These are phyloP conservation scores for Sitta carolinensis DNA, from an alignment of 2,797 vertebrate species.

Conservation along the genomic window DNA sequence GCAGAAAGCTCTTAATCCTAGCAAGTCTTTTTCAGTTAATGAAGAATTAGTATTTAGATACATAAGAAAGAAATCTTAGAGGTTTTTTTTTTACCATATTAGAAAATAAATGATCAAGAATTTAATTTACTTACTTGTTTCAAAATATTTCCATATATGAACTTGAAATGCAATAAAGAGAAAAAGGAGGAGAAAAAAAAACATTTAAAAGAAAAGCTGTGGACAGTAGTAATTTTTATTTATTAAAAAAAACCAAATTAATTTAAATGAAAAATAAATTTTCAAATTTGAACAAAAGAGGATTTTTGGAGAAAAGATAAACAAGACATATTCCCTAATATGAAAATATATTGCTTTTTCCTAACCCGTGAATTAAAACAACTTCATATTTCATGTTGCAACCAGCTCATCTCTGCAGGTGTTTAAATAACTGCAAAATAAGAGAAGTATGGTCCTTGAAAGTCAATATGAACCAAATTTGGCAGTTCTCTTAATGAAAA, in stretches of 20 bases:
- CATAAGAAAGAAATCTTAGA: not conserved
- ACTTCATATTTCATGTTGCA: not conserved
- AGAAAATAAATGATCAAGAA: not conserved
- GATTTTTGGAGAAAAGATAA: not conserved
- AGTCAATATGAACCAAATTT: not conserved
- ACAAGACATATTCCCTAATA: not conserved
- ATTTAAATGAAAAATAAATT: not conserved
- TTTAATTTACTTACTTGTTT: not conserved
- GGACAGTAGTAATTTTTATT: not conserved
- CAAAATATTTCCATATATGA: not conserved
- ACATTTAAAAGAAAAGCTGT: not conserved
- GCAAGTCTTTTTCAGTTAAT: not conserved
- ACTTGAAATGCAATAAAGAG: not conserved
- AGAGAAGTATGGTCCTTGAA: not conserved
- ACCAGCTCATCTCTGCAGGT: not conserved
- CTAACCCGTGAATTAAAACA: not conserved
- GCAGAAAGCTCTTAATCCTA: not conserved
- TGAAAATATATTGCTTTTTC: not conserved
- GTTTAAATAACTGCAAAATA: conserved; percentile 21
- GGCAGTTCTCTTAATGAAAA: not conserved
- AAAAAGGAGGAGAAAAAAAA: not conserved
- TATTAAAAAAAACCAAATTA: not conserved
- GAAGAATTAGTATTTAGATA: not conserved
- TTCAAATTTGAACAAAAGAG: not conserved
- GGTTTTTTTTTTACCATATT: not conserved